phyloP scores from a whole-genome alignment of 2,113 vertebrate species.

The Chelonoidis abingdonii region DNA sequence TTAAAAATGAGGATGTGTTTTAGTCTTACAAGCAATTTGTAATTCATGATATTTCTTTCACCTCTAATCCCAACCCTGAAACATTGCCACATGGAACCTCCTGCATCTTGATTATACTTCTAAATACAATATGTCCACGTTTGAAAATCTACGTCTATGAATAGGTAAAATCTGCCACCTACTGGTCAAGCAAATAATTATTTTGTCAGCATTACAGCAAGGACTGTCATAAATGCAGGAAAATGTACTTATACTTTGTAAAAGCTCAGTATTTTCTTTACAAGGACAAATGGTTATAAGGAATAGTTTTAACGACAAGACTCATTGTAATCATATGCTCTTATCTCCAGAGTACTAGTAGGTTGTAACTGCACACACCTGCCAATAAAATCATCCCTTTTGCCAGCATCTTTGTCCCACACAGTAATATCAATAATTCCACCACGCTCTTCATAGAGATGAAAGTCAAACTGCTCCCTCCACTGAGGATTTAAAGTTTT shows the following conservation, averaged over 20 bases:
- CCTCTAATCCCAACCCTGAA: not conserved
- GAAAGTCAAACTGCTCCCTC: slow-evolving; percentile 99
- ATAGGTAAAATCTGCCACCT: slow-evolving; percentile 81
- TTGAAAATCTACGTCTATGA: slow-evolving; percentile 26
- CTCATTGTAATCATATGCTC: slow-evolving; percentile 30
- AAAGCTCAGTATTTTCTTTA: not conserved
- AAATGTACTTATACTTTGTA: not conserved
- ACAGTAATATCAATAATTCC: slow-evolving; percentile 94
- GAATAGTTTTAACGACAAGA: slow-evolving; percentile 13
- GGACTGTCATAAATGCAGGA: not conserved
- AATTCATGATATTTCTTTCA: not conserved
- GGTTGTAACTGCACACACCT: slow-evolving; percentile 81
- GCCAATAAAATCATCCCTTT: slow-evolving; percentile 98
- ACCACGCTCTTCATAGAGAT: slow-evolving; percentile 95
- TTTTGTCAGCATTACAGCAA: not conserved
- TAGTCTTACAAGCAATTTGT: not conserved
- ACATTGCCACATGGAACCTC: slow-evolving; percentile 22
- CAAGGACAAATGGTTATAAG: slow-evolving; percentile 11
- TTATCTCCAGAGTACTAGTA: not conserved
- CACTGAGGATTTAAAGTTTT: slow-evolving; percentile 98
- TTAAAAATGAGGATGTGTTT: not conserved
- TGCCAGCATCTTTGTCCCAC: slow-evolving; percentile 96
- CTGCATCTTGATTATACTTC: not conserved
- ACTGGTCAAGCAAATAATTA: slow-evolving; percentile 66
- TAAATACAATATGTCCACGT: not conserved